Conservation (phyloP, 2,113 vertebrate species). For the Cyanoliseus patagonus region DNA sequence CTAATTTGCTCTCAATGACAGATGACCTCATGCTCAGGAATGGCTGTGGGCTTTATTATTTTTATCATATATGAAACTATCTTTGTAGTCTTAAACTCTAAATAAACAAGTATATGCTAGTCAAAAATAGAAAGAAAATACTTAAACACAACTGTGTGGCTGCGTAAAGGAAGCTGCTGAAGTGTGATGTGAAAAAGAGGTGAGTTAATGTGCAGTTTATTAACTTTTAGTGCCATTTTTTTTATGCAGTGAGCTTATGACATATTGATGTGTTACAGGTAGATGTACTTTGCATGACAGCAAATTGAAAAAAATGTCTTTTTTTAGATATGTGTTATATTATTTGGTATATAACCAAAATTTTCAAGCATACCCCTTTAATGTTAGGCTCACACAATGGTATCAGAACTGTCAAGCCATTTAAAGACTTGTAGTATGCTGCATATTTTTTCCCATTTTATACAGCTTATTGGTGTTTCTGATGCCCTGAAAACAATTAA, state of each 20-base stretch:
- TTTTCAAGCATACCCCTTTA: background rate
- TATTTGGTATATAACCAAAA: background rate
- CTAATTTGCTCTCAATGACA: background rate
- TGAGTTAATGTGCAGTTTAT: background rate
- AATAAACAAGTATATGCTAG: background rate
- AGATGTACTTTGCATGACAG: background rate
- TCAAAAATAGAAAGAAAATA: background rate
- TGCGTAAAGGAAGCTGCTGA: background rate
- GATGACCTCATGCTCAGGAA: background rate
- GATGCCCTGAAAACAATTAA: constrained; percentile 1
- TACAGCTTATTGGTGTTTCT: background rate
- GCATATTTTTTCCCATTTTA: background rate
- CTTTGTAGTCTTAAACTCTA: background rate
- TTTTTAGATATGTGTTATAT: background rate
- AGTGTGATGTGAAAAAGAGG: background rate
- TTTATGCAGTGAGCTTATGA: background rate
- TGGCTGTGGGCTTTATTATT: constrained; percentile 27
- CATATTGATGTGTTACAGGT: background rate
- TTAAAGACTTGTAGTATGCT: background rate
- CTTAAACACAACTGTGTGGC: background rate
- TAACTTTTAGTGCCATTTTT: background rate
- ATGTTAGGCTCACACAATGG: background rate
- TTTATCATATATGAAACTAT: background rate
- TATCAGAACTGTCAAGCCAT: background rate
- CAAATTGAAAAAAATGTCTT: background rate